Conservation (phyloP, 2,797 vertebrate genomes). For the Helostoma temminkii region DNA sequence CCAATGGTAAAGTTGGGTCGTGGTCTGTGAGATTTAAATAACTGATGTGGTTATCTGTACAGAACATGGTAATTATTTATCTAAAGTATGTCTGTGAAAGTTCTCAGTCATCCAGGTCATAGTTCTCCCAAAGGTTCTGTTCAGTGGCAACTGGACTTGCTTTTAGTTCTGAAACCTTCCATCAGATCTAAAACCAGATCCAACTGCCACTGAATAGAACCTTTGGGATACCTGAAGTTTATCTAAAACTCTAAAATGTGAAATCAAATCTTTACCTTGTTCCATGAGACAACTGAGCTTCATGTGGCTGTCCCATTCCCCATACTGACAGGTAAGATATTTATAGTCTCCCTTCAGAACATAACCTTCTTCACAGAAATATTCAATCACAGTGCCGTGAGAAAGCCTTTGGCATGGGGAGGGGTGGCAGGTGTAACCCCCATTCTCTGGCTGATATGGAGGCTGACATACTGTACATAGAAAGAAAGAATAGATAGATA, state of each 20-base stretch:
- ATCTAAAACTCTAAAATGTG: neutral
- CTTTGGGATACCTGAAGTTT: no score
- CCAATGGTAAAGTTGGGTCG: slow-evolving; percentile 85
- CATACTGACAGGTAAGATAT: slow-evolving; percentile 95
- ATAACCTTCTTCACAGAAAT: slow-evolving; percentile 94
- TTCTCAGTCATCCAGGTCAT: no score
- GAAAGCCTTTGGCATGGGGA: slow-evolving; percentile 89
- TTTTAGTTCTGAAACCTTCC: no score
- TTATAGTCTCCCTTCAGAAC: slow-evolving; percentile 96
- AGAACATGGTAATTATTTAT: neutral
- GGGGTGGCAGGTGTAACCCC: slow-evolving; percentile 93
- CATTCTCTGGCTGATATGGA: slow-evolving; percentile 93
- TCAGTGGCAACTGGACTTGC: no score
- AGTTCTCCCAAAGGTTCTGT: no score
- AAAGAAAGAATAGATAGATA: slow-evolving; percentile 21
- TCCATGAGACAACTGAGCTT: slow-evolving; percentile 93
- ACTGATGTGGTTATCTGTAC: neutral
- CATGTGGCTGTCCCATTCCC: slow-evolving; percentile 93
- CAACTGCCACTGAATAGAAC: no score
- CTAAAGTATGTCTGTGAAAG: no score
- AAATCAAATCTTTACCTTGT: slow-evolving; percentile 81
- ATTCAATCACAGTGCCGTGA: slow-evolving; percentile 93
- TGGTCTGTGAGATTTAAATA: slow-evolving; percentile 81
- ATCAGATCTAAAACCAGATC: no score
- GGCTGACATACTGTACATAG: slow-evolving; percentile 87